Percentiles rank a stretch among this genome's conserved stretches.
phyloP scores from a whole-genome alignment of 2,888 invertebrate species.

The Maniola hyperantus region DNA sequence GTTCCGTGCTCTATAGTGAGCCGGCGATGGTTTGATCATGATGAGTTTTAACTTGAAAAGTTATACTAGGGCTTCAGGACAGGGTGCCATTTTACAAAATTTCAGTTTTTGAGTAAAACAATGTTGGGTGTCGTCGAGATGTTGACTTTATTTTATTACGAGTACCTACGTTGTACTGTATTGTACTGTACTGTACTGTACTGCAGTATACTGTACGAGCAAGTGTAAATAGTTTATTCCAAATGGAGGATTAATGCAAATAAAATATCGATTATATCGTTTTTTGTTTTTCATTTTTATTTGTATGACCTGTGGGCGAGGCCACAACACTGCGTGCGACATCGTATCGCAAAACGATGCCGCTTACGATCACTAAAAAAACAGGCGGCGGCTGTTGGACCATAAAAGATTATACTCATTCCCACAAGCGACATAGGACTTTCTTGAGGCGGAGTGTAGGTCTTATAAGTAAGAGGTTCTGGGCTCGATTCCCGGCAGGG shows the following conservation, averaged over 20 bases:
- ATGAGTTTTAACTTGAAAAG: not conserved
- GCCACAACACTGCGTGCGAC: no score
- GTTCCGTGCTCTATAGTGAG: no score
- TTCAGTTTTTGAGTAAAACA: conserved; percentile 6
- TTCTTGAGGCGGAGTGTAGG: no score
- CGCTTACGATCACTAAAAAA: no score
- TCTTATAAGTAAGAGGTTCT: no score
- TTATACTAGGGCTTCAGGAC: not conserved
- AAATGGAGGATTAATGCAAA: conserved; percentile 53
- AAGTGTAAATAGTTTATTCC: conserved; percentile 29
- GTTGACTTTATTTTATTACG: conserved; percentile 34
- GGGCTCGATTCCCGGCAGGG: no score
- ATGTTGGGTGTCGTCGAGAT: conserved; percentile 32
- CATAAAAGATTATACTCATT: no score
- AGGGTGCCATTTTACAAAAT: not conserved
- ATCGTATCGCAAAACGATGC: no score
- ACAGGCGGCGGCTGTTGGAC: no score
- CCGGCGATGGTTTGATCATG: no score
- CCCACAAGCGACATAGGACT: no score
- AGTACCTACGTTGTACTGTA: no score
- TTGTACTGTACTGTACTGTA: conserved; percentile 18
- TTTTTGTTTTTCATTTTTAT: conserved; percentile 21
- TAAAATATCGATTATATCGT: conserved; percentile 51
- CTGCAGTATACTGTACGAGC: conserved; percentile 7
- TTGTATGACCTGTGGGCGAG: not conserved